Evolutionary conservation across 2,113 vertebrate genomes (phyloP).

Genomic region (Grus americana): DNA sequence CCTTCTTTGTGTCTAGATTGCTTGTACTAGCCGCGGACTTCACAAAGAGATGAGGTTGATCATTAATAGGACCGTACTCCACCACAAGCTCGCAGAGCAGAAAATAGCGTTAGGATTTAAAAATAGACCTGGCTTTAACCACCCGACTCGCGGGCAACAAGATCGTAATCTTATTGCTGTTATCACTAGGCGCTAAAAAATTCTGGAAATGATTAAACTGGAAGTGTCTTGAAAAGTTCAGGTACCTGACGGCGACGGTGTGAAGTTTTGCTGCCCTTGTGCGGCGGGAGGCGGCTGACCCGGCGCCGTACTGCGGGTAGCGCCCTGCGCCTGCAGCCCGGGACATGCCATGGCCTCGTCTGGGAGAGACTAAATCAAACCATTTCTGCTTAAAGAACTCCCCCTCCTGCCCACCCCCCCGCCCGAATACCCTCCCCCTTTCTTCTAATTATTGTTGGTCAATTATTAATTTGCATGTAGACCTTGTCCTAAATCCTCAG

Average conservation of each 20-base stretch:
- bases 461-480: slow-evolving; percentile 65
- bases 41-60: background rate
- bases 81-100: background rate
- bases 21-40: background rate
- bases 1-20: background rate
- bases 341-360: background rate
- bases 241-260: background rate
- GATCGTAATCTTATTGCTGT: background rate
- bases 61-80: background rate
- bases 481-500: slow-evolving; percentile 16
- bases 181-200: background rate
- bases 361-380: background rate
- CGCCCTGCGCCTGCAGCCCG: background rate
- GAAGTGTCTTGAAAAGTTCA: background rate
- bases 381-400: background rate
- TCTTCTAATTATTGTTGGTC: slow-evolving; percentile 43
- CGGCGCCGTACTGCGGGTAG: background rate
- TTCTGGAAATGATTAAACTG: background rate
- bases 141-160: background rate
- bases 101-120: background rate
- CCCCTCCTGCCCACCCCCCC: background rate
- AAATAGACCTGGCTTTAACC: background rate
- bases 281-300: background rate
- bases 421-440: background rate
- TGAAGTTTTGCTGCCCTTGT: background rate